Conservation (phyloP, 1,140 invertebrate species). For the Apis mellifera region DNA sequence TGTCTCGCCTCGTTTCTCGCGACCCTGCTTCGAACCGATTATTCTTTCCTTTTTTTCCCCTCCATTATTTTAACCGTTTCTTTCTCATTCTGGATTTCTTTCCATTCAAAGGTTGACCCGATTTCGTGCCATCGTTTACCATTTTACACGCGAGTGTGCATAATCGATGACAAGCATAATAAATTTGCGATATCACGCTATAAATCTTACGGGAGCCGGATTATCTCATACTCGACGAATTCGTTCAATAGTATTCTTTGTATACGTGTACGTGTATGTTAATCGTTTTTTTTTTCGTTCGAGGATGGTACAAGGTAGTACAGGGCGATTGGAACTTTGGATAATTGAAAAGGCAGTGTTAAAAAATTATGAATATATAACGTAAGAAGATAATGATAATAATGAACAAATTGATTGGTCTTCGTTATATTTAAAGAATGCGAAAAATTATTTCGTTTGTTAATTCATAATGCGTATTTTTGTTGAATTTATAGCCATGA, state of each 20-base stretch:
- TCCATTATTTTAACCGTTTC: background rate
- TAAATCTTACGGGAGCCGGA: constrained; percentile 36
- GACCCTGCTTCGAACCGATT: background rate
- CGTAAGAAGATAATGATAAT: no score
- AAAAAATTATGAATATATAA: background rate
- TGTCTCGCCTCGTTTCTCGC: background rate
- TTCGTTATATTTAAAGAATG: no score
- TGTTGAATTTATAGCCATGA: constrained; percentile 47
- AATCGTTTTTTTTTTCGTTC: background rate
- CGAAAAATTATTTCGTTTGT: constrained; percentile 18
- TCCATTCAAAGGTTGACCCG: constrained; percentile 35
- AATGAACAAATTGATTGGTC: no score
- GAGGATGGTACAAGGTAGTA: background rate
- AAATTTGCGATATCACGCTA: constrained; percentile 50
- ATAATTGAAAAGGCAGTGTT: background rate
- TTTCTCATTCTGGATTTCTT: background rate
- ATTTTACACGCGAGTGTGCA: constrained; percentile 55
- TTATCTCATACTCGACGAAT: constrained; percentile 30
- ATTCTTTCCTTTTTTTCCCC: background rate
- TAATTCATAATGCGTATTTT: constrained; percentile 49
- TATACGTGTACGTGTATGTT: background rate
- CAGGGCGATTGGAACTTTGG: background rate
- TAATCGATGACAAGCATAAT: constrained; percentile 59
- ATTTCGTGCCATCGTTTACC: constrained; percentile 33
- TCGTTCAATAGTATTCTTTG: background rate